phyloP scores from a whole-genome alignment of 2,113 vertebrate species.

The Aythya baeri region DNA sequence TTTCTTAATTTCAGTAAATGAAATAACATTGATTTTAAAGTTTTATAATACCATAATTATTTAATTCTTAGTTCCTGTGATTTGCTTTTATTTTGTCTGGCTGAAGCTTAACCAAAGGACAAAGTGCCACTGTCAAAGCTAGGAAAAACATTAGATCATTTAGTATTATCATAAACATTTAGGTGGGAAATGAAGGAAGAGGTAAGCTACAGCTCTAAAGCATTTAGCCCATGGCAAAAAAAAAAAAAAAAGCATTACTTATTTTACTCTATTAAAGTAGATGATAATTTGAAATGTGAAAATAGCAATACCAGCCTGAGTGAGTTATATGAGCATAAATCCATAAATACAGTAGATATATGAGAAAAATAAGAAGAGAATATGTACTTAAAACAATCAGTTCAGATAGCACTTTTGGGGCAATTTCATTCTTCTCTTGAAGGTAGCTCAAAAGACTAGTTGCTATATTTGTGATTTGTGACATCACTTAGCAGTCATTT shows the following conservation, averaged over 20 bases:
- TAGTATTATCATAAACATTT: not conserved
- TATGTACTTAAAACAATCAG: rapidly evolving
- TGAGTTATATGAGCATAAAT: not conserved
- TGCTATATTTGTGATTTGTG: not conserved
- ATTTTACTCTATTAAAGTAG: not conserved
- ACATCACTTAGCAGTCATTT: not conserved
- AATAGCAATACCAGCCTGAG: not conserved
- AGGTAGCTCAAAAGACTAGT: not conserved
- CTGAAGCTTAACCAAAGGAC: not conserved
- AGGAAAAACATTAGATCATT: not conserved
- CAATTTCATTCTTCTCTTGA: not conserved
- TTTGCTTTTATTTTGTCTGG: not conserved
- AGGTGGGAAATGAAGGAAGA: not conserved
- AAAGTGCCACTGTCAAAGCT: not conserved
- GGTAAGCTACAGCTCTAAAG: not conserved
- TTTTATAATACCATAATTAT: not conserved
- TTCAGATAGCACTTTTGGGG: not conserved
- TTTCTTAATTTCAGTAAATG: not conserved
- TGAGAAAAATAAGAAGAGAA: not conserved
- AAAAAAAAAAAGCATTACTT: not conserved
- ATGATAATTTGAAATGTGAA: not conserved
- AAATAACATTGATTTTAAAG: not conserved
- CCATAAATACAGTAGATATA: not conserved
- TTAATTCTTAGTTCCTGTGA: not conserved
- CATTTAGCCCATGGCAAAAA: not conserved